A percentile compares a stretch with the other conserved stretches of the same genome.
These are phyloP conservation scores for Gasteruption jaculator DNA, from an alignment of 2,888 invertebrate genomes.

Conservation along the genomic window DNA sequence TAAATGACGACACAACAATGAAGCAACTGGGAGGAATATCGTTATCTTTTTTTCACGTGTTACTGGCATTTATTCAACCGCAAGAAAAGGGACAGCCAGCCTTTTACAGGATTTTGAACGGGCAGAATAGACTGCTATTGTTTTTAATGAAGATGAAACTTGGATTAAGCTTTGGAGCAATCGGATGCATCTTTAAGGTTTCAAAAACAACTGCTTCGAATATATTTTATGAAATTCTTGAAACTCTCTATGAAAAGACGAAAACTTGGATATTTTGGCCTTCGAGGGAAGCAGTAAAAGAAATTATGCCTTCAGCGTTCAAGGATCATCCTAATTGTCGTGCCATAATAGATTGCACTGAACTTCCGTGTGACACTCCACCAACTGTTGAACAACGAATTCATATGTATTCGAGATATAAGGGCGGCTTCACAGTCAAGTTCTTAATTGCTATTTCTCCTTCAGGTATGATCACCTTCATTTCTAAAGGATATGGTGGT, in stretches of 20 bases:
- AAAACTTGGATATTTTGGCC: slow-evolving; percentile 25
- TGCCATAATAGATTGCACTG: slow-evolving; percentile 22
- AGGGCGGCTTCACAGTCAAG: slow-evolving; percentile 22
- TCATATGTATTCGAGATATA: slow-evolving; percentile 23
- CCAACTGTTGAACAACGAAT: slow-evolving; percentile 20
- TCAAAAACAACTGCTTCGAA: slow-evolving; percentile 12
- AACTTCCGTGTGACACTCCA: slow-evolving; percentile 20
- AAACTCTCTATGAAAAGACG: slow-evolving; percentile 17
- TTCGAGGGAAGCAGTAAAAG: slow-evolving; percentile 19
- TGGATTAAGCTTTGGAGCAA: slow-evolving; percentile 17
- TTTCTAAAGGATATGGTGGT: slow-evolving; percentile 29
- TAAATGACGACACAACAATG: background rate
- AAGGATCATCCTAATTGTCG: slow-evolving; percentile 20
- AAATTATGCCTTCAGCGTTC: slow-evolving; percentile 17
- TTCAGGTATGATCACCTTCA: slow-evolving; percentile 24
- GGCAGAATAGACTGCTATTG: slow-evolving; percentile 17
- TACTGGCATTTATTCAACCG: slow-evolving; percentile 17
- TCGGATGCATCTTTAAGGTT: slow-evolving; percentile 19
- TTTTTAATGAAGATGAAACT: slow-evolving; percentile 22
- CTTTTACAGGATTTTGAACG: slow-evolving; percentile 13
- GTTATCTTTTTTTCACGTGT: slow-evolving; percentile 12
- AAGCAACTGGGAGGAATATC: slow-evolving; percentile 7
- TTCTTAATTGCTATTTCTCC: slow-evolving; percentile 25
- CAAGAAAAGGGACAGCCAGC: slow-evolving; percentile 12
- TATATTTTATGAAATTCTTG: slow-evolving; percentile 19